Conservation (phyloP, 2,113 vertebrate species). For the Labeo catla region DNA sequence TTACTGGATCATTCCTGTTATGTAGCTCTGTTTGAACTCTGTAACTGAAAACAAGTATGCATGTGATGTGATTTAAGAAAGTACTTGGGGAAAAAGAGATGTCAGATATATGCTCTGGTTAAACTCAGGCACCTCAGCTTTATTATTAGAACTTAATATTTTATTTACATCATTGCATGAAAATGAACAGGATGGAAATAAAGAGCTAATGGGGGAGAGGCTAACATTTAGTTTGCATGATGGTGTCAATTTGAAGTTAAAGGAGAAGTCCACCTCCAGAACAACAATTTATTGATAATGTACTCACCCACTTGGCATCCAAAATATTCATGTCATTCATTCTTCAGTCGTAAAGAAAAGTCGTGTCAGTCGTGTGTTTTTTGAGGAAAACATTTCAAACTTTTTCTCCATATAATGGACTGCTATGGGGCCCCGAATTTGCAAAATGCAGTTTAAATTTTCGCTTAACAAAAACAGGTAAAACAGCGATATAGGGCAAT, state of each 20-base stretch:
- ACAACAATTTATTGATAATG: too few species aligned
- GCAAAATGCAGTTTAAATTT: too few species aligned
- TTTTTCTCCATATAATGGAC: too few species aligned
- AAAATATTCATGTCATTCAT: too few species aligned
- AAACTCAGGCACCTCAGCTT: not conserved
- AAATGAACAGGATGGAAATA: not conserved
- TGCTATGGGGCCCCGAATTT: too few species aligned
- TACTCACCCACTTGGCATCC: not conserved
- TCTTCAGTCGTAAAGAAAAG: too few species aligned
- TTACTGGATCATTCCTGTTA: slow-evolving; percentile 20
- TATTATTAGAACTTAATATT: not conserved
- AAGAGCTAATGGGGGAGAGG: not conserved
- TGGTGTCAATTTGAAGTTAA: not conserved
- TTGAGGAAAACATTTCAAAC: too few species aligned
- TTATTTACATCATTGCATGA: not conserved
- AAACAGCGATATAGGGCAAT: too few species aligned
- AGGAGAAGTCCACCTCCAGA: too few species aligned
- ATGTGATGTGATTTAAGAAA: not conserved
- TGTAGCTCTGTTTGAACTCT: not conserved
- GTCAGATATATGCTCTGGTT: not conserved
- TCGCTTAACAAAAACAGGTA: too few species aligned
- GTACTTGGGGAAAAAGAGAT: not conserved
- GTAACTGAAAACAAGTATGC: not conserved
- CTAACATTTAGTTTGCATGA: not conserved
- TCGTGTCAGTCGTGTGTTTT: too few species aligned